These are phyloP conservation scores for Euschistus heros DNA, from an alignment of 1,140 invertebrate species.

Conservation along the genomic window DNA sequence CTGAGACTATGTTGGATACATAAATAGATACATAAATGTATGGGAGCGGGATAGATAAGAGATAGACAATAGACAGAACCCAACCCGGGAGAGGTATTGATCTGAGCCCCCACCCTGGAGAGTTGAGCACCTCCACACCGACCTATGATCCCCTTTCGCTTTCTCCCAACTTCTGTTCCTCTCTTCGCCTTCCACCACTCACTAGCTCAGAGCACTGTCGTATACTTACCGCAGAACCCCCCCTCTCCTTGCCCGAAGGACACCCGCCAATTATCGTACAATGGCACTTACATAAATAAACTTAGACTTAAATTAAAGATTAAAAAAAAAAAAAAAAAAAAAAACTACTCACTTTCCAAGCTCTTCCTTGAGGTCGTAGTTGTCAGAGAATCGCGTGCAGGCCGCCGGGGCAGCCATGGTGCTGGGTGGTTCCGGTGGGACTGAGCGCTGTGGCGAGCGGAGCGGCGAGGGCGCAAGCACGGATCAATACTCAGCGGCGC, in stretches of 20 bases:
- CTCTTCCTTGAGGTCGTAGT: conserved; percentile 99
- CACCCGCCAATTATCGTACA: neutral
- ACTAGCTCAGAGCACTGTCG: neutral
- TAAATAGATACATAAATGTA: no score
- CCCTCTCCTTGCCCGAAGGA: neutral
- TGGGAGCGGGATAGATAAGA: no score
- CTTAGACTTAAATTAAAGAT: neutral
- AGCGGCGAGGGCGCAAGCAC: neutral
- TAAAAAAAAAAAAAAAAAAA: conserved; percentile 27
- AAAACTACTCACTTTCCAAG: conserved; percentile 92
- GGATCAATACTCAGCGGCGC: neutral
- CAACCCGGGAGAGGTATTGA: no score
- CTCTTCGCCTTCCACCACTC: neutral
- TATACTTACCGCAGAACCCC: neutral
- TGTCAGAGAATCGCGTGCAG: conserved; percentile 93
- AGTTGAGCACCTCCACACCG: no score
- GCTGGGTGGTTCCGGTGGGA: neutral
- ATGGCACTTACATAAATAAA: no score
- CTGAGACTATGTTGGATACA: no score
- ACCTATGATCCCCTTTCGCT: no score
- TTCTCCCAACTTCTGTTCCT: neutral
- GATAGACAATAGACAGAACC: no score
- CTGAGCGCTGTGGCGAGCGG: neutral
- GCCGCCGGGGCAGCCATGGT: conserved; percentile 48
- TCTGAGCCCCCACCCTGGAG: no score